Evolutionary conservation across 2,797 vertebrate species (phyloP).

Genomic region (Pseudomugil tenellus): DNA sequence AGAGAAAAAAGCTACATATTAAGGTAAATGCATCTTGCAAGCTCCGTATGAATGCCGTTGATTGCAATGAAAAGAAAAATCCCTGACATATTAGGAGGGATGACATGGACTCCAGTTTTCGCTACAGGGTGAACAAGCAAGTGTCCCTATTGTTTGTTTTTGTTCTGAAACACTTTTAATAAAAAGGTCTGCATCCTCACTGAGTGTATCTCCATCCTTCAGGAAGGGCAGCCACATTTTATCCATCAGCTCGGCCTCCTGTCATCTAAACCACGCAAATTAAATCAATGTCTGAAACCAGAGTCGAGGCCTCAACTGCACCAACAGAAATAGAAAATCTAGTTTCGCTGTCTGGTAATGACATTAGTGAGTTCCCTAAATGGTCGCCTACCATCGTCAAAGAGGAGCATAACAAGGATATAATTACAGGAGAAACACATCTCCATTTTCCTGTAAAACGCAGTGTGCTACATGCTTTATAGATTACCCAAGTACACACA

Average conservation of each 20-base stretch:
- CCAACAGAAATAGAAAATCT: conserved; percentile 90
- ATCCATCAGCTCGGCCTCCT: conserved; percentile 82
- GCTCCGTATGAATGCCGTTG: not conserved
- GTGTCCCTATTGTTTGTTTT: conserved; percentile 60
- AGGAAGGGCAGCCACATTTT: conserved; percentile 79
- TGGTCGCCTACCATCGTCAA: conserved; percentile 77
- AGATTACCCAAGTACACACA: conserved; percentile 60
- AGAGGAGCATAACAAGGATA: conserved; percentile 82
- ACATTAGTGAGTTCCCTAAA: conserved; percentile 86
- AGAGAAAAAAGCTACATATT: not conserved
- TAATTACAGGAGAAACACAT: conserved; percentile 82
- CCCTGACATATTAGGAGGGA: conserved; percentile 10
- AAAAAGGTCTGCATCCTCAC: conserved; percentile 69
- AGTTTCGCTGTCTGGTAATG: conserved; percentile 84
- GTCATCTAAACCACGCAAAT: conserved; percentile 84
- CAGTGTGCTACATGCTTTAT: conserved; percentile 74
- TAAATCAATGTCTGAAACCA: conserved; percentile 90
- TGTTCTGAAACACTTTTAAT: conserved; percentile 75
- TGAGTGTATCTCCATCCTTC: conserved; percentile 76
- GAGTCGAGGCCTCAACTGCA: conserved; percentile 85
- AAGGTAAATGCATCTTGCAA: not conserved
- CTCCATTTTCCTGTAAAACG: conserved; percentile 84
- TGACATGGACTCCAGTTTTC: conserved; percentile 21
- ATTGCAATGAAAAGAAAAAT: conserved; percentile 11
- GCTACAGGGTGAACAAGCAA: conserved; percentile 42